These are phyloP conservation scores for Shinisaurus crocodilurus DNA, from an alignment of 2,113 vertebrate genomes.

Conservation along the genomic window DNA sequence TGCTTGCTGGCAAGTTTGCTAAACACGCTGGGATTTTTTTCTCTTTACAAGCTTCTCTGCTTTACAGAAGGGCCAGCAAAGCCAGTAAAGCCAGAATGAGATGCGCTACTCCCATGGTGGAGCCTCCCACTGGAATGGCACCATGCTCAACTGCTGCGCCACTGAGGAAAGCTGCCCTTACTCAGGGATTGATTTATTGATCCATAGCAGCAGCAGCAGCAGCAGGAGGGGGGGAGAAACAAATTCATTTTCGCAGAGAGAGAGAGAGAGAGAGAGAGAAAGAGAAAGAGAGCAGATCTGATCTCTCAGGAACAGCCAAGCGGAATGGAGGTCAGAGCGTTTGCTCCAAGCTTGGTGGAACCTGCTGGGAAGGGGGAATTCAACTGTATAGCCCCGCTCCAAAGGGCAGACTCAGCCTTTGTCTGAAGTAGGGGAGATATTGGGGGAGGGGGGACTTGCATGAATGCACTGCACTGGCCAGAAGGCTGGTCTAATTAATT, in stretches of 20 bases:
- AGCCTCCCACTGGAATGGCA: background rate
- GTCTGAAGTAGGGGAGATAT: background rate
- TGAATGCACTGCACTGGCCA: background rate
- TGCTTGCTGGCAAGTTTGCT: too few relatives aligned
- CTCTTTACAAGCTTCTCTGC: background rate
- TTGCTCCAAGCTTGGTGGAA: background rate
- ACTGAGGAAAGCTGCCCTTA: background rate
- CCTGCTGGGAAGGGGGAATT: background rate
- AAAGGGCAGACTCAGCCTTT: background rate
- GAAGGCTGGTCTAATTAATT: background rate
- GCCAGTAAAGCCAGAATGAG: too few relatives aligned
- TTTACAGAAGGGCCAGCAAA: background rate
- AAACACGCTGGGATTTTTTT: background rate
- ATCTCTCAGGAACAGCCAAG: accelerated
- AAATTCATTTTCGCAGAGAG: accelerated
- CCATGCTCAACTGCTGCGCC: background rate
- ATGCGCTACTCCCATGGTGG: too few relatives aligned
- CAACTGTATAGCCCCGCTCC: background rate
- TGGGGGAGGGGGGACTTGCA: background rate
- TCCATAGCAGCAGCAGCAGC: background rate
- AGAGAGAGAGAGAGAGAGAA: too few relatives aligned
- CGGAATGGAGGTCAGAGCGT: background rate
- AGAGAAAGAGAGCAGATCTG: too few relatives aligned
- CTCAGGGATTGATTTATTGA: accelerated
- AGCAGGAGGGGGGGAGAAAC: accelerated